Evolutionary conservation across 2,113 vertebrate species (phyloP).

Genomic region (Harpagus bidentatus): DNA sequence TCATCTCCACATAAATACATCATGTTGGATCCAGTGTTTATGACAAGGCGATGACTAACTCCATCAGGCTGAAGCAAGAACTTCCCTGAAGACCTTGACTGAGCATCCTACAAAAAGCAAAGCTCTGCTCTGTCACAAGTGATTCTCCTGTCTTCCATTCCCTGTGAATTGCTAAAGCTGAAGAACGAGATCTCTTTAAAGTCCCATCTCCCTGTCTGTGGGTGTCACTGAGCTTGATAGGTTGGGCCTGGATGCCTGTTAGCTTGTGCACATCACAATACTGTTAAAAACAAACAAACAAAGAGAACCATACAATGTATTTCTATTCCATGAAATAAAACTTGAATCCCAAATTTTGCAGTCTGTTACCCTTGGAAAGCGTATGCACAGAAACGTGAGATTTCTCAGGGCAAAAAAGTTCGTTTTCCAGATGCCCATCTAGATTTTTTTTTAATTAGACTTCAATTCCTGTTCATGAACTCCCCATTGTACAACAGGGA

Average conservation of each 20-base stretch:
- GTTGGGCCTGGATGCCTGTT: background rate
- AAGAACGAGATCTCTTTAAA: background rate
- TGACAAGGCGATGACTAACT: background rate
- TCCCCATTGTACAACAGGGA: background rate
- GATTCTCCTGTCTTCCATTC: background rate
- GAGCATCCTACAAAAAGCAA: background rate
- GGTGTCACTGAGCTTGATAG: background rate
- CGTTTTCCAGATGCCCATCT: background rate
- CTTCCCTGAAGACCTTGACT: background rate
- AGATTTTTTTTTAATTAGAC: background rate
- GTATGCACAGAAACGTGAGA: background rate
- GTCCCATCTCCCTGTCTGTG: background rate
- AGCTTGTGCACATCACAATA: background rate
- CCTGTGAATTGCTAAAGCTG: background rate
- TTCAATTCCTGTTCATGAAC: background rate
- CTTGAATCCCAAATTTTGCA: background rate
- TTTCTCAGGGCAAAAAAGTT: background rate
- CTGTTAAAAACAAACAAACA: background rate
- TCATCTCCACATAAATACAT: background rate
- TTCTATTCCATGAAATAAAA: background rate
- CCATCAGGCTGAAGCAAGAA: background rate
- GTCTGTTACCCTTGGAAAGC: background rate
- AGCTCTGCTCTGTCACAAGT: background rate
- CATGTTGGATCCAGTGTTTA: background rate
- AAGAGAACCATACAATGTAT: fast-evolving